Base-by-base conservation (phyloP, 1,140 invertebrate species). In the Achatina immaculata region DNA sequence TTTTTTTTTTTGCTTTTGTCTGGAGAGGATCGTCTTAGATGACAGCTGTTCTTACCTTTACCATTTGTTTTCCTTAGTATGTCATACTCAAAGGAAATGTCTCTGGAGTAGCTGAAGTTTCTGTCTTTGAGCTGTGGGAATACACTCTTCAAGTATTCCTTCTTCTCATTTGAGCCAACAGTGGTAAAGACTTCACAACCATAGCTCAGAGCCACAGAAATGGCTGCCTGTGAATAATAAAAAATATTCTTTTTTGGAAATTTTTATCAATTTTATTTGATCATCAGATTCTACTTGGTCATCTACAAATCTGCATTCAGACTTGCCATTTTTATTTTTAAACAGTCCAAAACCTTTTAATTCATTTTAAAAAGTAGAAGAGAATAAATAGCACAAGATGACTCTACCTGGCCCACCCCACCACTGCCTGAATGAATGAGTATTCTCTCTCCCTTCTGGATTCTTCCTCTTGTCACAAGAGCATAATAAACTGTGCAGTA, bases 361-460 rank as follows among this genome's bases (percentile, higher is more conserved):
- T n/a, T n/a, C n/a, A n/a, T n/a, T n/a, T n/a, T n/a, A n/a, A n/a
- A n/a, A n/a, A n/a, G n/a, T n/a, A n/a, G n/a, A n/a, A n/a, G n/a
- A n/a, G n/a, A n/a, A n/a, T n/a, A n/a, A n/a, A n/a, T n/a, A n/a
- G n/a, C n/a, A n/a, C n/a, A n/a, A n/a, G n/a, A n/a, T n/a, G 34
- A 42, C 68, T 31, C 36, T 11, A 97, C 97, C 92, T 98, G 96
- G 11, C 98, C 98, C 36, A 99, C 97, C 86, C 97, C 98, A 84
- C 98, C 98, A 84, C 96, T 95, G 83, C 98, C 98, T 77, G 98
- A 96, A 89, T 99, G 98, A 84, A 99, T 95, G 0, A 99, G 93
- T 40, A 99, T 89, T 48, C 84, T 94, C 86, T 99, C 96, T 3
- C 97, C 97, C 78, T 93, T 92, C 86, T 93, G 93, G 92, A 99